Conservation (phyloP, 2,888 invertebrate species). For the Hydriomena furcata region DNA sequence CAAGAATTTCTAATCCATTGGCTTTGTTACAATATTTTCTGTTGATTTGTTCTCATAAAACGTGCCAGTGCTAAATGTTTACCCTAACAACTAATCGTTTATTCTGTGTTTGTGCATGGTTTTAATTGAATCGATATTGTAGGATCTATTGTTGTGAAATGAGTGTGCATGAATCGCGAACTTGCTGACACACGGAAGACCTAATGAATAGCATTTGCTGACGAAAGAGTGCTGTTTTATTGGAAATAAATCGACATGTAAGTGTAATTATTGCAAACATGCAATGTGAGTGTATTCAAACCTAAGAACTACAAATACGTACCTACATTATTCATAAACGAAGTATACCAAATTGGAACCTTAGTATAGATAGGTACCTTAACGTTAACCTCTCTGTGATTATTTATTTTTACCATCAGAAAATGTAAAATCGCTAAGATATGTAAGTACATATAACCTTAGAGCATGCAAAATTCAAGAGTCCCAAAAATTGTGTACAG, state of each 20-base stretch:
- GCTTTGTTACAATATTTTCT: slow-evolving; percentile 30
- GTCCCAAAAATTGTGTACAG: no score
- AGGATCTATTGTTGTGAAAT: slow-evolving; percentile 63
- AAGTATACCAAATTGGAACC: no score
- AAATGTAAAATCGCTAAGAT: no score
- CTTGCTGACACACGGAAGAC: slow-evolving; percentile 53
- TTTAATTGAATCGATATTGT: slow-evolving; percentile 63
- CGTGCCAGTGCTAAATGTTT: slow-evolving; percentile 55
- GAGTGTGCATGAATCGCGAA: slow-evolving; percentile 65
- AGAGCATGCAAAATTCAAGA: no score
- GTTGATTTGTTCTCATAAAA: slow-evolving; percentile 51
- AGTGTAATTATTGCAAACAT: slow-evolving; percentile 28
- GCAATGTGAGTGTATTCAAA: not conserved
- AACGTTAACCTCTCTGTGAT: no score
- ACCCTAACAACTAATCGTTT: slow-evolving; percentile 49
- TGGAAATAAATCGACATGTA: slow-evolving; percentile 36
- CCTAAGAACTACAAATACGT: no score
- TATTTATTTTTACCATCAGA: no score
- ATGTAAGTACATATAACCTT: no score
- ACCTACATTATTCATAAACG: no score
- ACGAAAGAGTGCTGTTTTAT: slow-evolving; percentile 31
- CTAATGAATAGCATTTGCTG: slow-evolving; percentile 51
- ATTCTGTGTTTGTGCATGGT: slow-evolving; percentile 51
- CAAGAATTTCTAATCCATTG: slow-evolving; percentile 42
- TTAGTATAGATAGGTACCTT: no score